Conservation (phyloP, 2,113 vertebrate genomes). For the Hirundichthys speculiger region DNA sequence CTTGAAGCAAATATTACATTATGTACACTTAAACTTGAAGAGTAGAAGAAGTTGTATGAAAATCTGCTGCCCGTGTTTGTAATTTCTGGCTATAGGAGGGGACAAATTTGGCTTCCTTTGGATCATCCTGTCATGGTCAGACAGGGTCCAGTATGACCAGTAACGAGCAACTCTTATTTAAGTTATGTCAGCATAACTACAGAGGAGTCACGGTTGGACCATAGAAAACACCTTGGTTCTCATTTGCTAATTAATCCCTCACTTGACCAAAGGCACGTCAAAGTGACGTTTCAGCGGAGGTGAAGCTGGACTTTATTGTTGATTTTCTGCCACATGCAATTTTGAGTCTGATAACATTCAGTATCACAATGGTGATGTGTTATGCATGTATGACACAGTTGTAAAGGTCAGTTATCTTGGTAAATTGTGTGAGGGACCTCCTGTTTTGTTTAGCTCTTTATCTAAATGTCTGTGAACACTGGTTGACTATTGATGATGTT, state of each 20-base stretch:
- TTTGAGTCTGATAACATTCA: slow-evolving; percentile 62
- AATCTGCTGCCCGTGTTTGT: slow-evolving; percentile 39
- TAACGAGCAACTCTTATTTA: slow-evolving; percentile 31
- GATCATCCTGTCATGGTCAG: slow-evolving; percentile 47
- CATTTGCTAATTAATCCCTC: slow-evolving; percentile 16
- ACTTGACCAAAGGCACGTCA: slow-evolving; percentile 12
- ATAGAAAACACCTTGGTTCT: slow-evolving; percentile 33
- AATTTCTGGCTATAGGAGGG: slow-evolving; percentile 25
- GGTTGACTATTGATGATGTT: slow-evolving; percentile 13
- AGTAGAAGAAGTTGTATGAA: slow-evolving; percentile 39
- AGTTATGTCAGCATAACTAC: slow-evolving; percentile 20
- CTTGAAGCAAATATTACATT: slow-evolving; percentile 83
- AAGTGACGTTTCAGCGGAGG: neutral
- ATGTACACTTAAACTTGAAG: slow-evolving; percentile 78
- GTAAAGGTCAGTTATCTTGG: slow-evolving; percentile 38
- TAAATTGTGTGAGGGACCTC: slow-evolving; percentile 14
- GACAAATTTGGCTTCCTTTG: slow-evolving; percentile 37
- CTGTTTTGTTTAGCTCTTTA: slow-evolving; percentile 8
- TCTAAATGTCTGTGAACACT: slow-evolving; percentile 22
- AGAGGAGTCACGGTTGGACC: slow-evolving; percentile 15
- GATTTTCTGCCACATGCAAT: slow-evolving; percentile 27
- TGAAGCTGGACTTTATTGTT: neutral
- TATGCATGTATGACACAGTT: slow-evolving; percentile 34
- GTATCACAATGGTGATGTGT: slow-evolving; percentile 48
- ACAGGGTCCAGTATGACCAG: slow-evolving; percentile 45